These are phyloP conservation scores for Solenodon paradoxus DNA, from an alignment of 2,113 vertebrate genomes.

Conservation along the genomic window DNA sequence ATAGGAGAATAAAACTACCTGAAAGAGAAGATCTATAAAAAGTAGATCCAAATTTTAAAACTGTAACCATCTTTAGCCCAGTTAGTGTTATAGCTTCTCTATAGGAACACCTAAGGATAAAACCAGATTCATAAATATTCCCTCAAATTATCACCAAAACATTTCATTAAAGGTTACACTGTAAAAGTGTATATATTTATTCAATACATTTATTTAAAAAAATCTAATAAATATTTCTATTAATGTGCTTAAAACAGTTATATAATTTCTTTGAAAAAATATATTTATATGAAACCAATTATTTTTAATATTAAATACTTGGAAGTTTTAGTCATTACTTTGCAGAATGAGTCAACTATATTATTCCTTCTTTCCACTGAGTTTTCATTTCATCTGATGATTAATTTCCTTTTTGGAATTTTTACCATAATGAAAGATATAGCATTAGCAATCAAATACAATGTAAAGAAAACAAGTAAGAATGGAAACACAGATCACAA, in stretches of 20 bases:
- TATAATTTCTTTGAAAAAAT: background rate
- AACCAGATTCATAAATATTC: constrained; percentile 20
- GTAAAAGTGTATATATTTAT: too few relatives aligned
- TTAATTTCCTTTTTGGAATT: constrained; percentile 41
- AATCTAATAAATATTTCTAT: background rate
- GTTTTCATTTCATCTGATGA: constrained; percentile 39
- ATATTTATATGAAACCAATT: background rate
- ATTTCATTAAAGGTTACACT: background rate
- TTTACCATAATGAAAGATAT: constrained; percentile 22
- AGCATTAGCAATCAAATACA: background rate
- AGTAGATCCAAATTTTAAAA: background rate
- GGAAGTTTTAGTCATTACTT: constrained; percentile 1
- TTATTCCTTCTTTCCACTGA: constrained; percentile 22
- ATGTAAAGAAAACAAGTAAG: constrained; percentile 49
- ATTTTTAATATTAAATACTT: background rate
- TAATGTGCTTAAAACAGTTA: background rate
- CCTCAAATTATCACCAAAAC: background rate
- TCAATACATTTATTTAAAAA: background rate
- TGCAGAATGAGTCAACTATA: background rate
- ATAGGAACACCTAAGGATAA: background rate
- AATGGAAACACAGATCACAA: constrained; percentile 22
- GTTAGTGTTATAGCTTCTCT: background rate
- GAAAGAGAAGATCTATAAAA: background rate
- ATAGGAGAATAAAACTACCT: too few relatives aligned
- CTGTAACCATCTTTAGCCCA: background rate